A percentile compares a stretch with the other conserved stretches of the same genome.
phyloP scores from a whole-genome alignment of 2,797 vertebrate genomes.

The Sebastes itinus region DNA sequence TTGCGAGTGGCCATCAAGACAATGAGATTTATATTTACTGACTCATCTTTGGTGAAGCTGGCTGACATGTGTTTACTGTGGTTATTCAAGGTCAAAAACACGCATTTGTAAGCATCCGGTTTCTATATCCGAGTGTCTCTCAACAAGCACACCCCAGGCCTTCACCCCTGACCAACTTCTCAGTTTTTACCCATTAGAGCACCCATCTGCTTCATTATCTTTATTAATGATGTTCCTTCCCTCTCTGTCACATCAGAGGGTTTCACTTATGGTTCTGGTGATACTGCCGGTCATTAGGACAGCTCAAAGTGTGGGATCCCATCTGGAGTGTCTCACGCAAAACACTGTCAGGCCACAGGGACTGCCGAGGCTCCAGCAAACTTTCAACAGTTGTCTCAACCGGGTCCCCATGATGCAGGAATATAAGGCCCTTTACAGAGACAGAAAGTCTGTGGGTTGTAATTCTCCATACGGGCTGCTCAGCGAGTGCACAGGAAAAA shows the following conservation, averaged over 20 bases:
- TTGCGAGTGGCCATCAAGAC: constrained; percentile 12
- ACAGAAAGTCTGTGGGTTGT: constrained; percentile 66
- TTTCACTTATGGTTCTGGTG: constrained; percentile 65
- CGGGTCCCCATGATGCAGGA: constrained; percentile 55
- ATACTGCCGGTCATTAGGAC: constrained; percentile 71
- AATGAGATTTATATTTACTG: constrained; percentile 14
- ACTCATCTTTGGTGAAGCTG: constrained; percentile 42
- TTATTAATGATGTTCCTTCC: constrained; percentile 78
- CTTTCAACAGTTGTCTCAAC: constrained; percentile 68
- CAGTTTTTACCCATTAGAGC: constrained; percentile 69
- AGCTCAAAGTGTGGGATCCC: constrained; percentile 74
- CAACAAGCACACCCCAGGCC: constrained; percentile 41
- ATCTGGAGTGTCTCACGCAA: constrained; percentile 80
- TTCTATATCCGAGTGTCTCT: constrained; percentile 47
- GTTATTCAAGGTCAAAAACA: constrained; percentile 59
- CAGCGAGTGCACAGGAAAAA: constrained; percentile 52
- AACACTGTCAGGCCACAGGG: constrained; percentile 64
- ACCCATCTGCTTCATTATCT: constrained; percentile 76
- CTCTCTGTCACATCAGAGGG: constrained; percentile 71
- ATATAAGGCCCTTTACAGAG: constrained; percentile 51
- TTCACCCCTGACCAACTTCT: constrained; percentile 59
- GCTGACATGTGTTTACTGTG: constrained; percentile 45
- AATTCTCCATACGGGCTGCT: constrained; percentile 53
- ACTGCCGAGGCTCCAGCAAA: constrained; percentile 60
- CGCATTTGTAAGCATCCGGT: constrained; percentile 58